Evolutionary conservation across 2,113 vertebrate species (phyloP), one percentile per base, ranked within the genome.

Genomic region (Oreochromis spilurus): DNA sequence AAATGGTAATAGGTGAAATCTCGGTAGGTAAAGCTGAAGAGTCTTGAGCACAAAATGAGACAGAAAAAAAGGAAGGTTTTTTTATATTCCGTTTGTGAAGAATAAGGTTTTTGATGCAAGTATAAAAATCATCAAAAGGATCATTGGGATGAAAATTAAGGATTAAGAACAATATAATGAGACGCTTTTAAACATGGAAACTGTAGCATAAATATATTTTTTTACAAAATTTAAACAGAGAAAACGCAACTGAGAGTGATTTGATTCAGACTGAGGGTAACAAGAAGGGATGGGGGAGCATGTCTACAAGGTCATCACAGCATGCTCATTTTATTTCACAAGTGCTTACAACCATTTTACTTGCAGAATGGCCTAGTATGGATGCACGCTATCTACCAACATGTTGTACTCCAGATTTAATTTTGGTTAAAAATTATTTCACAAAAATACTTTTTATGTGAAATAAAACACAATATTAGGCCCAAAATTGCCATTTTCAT

Each of bases 321-420:
- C 13, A 6, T 29, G 72, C 78, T 89, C 86, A n/a, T 88, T 90
- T 91, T 16, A 87, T 87, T 84, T 82, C 60, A 88, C 91, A 94
- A 88, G 91, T 91, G 89, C 92, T 93, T 91, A 92, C 90, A 90
- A 89, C 88, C 94, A 93, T 94, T 95, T 94, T 94, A 87, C 67
- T 26, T 9, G 34, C 52, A 55, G 70, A 80, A 75, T 88, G 67
- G 24, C 57, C 43, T 70, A 36, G 38, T 48, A 19, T 82, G 17
- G 8, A 10, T 38, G 11, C 9, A 67, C 36, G 24, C 29, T 2
- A 17, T 55, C 34, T 34, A 9, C 29, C 60, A 62, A 67, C 58
- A 60, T 34, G 57, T 10, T 81, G 43, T 21, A 40, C 5, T 16
- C 10, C 21, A 24, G 21, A 79, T 86, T 75, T 75, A 19, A 75